Evolutionary conservation across 2,113 vertebrate genomes (phyloP).

Genomic region (Rhegmatorhina hoffmannsi): DNA sequence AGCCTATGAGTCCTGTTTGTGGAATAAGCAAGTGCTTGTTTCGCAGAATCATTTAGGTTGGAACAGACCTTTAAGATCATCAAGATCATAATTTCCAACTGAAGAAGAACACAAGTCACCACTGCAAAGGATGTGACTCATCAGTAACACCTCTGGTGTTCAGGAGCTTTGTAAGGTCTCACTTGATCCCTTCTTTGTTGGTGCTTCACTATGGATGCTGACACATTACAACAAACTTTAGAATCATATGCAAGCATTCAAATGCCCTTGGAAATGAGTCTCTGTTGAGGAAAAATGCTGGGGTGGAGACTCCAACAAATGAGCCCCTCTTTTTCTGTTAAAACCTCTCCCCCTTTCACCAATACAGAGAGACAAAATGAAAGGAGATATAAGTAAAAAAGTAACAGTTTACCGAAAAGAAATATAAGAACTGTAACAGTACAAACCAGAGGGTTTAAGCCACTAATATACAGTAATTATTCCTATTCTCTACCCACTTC

Average conservation of each 20-base stretch:
- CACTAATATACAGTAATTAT: neutral
- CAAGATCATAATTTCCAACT: neutral
- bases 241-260: neutral
- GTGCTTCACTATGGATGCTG: neutral
- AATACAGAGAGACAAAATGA: neutral
- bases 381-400: neutral
- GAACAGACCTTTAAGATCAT: neutral
- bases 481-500: neutral
- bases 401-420: neutral
- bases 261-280: neutral
- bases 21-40: neutral
- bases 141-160: neutral
- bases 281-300: neutral
- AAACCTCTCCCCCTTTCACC: neutral
- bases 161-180: neutral
- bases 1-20: neutral
- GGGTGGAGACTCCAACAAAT: neutral
- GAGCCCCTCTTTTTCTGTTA: neutral
- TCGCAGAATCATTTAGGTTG: neutral
- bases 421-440: neutral
- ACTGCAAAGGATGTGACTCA: neutral
- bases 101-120: accelerated
- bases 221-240: neutral
- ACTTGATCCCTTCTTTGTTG: neutral
- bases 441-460: neutral